Percentiles rank a stretch among this genome's conserved stretches.
These are phyloP conservation scores for Agrochola litura DNA, from an alignment of 2,888 invertebrate genomes.

Conservation along the genomic window DNA sequence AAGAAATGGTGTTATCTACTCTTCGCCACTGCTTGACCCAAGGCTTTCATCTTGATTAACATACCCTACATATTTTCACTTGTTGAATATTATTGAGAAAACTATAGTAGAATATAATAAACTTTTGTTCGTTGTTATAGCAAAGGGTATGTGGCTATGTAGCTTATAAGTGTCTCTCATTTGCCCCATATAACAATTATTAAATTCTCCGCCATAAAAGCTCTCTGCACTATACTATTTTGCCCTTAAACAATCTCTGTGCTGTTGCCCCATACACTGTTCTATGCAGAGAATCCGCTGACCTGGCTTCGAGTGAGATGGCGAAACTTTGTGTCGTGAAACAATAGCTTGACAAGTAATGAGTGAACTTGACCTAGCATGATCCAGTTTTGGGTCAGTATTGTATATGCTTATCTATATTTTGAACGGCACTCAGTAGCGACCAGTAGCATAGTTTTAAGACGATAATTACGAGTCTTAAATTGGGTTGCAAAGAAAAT, in stretches of 20 bases:
- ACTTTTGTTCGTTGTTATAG: neutral
- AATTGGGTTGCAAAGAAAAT: neutral
- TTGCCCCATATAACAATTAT: neutral
- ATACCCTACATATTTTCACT: neutral
- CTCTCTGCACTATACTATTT: neutral
- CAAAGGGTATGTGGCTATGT: too few species aligned
- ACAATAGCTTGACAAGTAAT: slow-evolving; percentile 52
- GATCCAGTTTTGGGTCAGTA: slow-evolving; percentile 31
- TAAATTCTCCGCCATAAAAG: neutral
- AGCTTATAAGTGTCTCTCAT: neutral
- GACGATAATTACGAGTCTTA: neutral
- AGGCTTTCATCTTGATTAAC: neutral
- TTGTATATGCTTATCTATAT: slow-evolving; percentile 35
- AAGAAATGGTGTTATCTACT: neutral
- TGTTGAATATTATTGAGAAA: neutral
- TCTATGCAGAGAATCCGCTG: slow-evolving; percentile 31
- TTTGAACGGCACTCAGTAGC: neutral
- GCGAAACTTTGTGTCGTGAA: slow-evolving; percentile 38
- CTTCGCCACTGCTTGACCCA: neutral
- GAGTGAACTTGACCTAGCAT: slow-evolving; percentile 38
- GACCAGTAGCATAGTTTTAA: neutral
- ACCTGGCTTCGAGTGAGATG: slow-evolving; percentile 36
- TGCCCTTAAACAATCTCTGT: slow-evolving; percentile 34
- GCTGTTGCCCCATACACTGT: slow-evolving; percentile 26
- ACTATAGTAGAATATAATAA: neutral